Evolutionary conservation across 2,797 vertebrate species (phyloP).

Genomic region (Amblyraja radiata): DNA sequence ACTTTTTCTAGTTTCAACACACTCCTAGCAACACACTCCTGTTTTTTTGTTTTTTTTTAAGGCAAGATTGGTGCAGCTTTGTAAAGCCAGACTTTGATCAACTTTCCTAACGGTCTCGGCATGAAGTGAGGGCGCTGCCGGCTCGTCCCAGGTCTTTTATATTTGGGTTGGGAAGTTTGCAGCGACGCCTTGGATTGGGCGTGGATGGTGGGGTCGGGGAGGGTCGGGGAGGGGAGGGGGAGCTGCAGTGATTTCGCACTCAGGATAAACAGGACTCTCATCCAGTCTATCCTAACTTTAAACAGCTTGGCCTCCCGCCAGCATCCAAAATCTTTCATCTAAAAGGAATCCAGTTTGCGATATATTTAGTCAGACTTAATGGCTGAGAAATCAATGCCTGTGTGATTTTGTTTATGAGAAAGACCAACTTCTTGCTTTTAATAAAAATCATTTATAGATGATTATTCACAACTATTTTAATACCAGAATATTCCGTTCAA

Average conservation of each 20-base stretch:
- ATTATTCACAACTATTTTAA: not conserved
- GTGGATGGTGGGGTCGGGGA: not conserved
- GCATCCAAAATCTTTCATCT: not conserved
- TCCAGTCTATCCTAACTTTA: slow-evolving; percentile 5
- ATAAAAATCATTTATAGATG: slow-evolving; percentile 5
- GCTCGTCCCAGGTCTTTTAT: not conserved
- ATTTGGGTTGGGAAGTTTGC: slow-evolving; percentile 12
- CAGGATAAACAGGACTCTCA: slow-evolving; percentile 8
- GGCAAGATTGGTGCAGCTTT: not conserved
- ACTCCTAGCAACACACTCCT: not conserved
- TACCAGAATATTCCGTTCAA: not conserved
- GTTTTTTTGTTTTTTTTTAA: not conserved
- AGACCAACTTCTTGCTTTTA: not conserved
- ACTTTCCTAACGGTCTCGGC: not conserved
- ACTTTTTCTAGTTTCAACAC: not conserved
- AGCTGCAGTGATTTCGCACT: not conserved
- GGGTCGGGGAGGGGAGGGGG: not conserved
- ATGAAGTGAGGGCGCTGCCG: not conserved
- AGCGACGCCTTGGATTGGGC: slow-evolving; percentile 10
- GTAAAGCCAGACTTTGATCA: not conserved
- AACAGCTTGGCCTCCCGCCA: not conserved
- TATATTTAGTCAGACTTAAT: slow-evolving; percentile 17
- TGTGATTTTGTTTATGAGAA: not conserved
- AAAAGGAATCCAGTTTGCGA: slow-evolving; percentile 25
- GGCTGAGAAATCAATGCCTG: not conserved